Evolutionary conservation across 1,140 invertebrate genomes (phyloP).

Genomic region (Drosophila nasuta): DNA sequence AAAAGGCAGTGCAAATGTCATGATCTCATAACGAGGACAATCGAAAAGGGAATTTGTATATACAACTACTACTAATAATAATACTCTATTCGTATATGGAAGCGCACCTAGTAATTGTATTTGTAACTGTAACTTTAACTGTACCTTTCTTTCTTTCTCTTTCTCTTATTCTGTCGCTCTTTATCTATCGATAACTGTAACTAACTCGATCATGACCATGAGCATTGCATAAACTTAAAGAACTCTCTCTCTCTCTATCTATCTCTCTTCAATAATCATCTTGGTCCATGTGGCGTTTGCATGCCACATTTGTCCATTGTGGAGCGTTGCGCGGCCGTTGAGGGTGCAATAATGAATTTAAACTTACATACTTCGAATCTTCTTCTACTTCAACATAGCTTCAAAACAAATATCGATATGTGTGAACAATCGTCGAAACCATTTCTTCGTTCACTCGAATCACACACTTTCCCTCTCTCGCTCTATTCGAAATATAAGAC

Average conservation of each 20-base stretch:
- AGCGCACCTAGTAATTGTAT: constrained; percentile 49
- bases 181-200: constrained; percentile 45
- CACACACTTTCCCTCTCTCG: neutral
- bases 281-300: constrained; percentile 53
- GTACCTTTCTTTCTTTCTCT: constrained; percentile 3
- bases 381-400: neutral
- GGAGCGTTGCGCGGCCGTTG: constrained; percentile 62
- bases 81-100: constrained; percentile 13
- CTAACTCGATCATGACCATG: constrained; percentile 18
- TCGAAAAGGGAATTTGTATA: constrained; percentile 21
- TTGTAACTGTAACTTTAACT: constrained; percentile 35
- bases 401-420: constrained; percentile 6
- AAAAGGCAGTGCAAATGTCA: constrained; percentile 66
- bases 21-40: constrained; percentile 2
- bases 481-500: neutral
- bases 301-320: constrained; percentile 72
- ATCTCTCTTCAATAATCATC: constrained; percentile 16
- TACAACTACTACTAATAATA: neutral
- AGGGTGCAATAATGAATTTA: constrained; percentile 46
- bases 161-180: neutral
- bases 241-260: neutral
- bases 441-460: neutral
- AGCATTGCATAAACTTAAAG: constrained; percentile 11
- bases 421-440: constrained; percentile 4
- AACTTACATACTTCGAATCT: neutral